Conservation (phyloP, 2,113 vertebrate species). For the Neopipo cinnamomea region DNA sequence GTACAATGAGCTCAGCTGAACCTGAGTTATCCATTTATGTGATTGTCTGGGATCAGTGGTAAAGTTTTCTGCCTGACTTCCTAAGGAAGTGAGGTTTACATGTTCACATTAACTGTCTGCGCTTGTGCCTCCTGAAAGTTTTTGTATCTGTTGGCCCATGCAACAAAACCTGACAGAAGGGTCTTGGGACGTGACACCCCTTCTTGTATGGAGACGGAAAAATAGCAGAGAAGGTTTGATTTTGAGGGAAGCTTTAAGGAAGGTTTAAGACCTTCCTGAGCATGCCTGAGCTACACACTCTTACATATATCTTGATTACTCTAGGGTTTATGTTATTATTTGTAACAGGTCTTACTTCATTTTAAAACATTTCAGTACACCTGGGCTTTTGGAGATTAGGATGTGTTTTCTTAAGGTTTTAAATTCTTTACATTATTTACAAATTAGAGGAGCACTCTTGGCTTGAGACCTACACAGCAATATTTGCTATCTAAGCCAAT, state of each 20-base stretch:
- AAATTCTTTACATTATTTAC: not conserved
- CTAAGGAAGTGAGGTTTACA: not conserved
- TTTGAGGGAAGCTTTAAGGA: not conserved
- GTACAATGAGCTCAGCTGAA: not conserved
- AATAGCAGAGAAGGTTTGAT: not conserved
- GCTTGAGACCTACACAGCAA: not conserved
- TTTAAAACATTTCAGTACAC: not conserved
- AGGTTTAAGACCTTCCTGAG: no score
- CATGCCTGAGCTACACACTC: not conserved
- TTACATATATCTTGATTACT: not conserved
- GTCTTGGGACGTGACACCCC: fast-evolving
- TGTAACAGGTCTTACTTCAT: not conserved
- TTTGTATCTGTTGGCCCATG: not conserved
- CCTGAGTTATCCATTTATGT: not conserved
- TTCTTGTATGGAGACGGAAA: not conserved
- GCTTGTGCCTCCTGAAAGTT: not conserved
- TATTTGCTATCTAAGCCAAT: not conserved
- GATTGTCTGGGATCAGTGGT: not conserved
- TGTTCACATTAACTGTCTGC: not conserved
- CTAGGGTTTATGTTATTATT: not conserved
- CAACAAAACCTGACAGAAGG: not conserved
- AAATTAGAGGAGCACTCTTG: not conserved
- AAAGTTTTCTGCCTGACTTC: not conserved
- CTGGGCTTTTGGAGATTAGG: not conserved
- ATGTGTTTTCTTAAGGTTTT: not conserved